Conservation (phyloP, 30 jellyfish, hydroid and myxozoan species). For the Rhopilema esculentum region DNA sequence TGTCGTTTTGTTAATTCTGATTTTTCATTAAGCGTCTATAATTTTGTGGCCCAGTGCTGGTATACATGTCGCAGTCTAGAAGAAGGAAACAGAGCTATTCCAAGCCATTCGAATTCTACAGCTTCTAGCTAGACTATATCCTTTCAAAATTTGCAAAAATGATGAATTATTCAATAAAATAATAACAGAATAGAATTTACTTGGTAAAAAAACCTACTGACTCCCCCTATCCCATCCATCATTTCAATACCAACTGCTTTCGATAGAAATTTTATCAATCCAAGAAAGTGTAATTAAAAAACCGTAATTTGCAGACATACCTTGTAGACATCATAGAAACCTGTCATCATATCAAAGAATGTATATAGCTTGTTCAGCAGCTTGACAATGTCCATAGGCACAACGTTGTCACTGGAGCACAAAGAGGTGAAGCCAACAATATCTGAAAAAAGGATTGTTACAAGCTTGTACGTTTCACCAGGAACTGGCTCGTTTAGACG, state of each 20-base stretch:
- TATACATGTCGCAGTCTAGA: too few relatives aligned
- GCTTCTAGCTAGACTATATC: too few relatives aligned
- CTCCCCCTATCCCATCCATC: too few relatives aligned
- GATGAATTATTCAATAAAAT: too few relatives aligned
- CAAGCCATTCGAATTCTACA: too few relatives aligned
- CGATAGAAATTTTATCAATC: background rate
- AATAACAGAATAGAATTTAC: too few relatives aligned
- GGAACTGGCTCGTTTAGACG: slow-evolving; percentile 88
- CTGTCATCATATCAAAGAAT: slow-evolving; percentile 79
- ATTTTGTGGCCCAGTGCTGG: too few relatives aligned
- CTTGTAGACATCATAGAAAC: slow-evolving; percentile 80
- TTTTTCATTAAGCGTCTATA: too few relatives aligned
- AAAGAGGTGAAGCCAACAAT: slow-evolving; percentile 92
- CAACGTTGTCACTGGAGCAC: slow-evolving; percentile 82
- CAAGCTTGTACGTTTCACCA: slow-evolving; percentile 77
- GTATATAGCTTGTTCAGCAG: slow-evolving; percentile 84
- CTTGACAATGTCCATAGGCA: slow-evolving; percentile 90
- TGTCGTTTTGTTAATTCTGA: too few relatives aligned
- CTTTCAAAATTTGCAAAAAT: too few relatives aligned
- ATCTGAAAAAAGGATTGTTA: slow-evolving; percentile 81
- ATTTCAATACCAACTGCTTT: background rate
- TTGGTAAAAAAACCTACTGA: too few relatives aligned
- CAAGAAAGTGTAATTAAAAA: background rate
- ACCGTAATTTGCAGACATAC: slow-evolving; percentile 24
- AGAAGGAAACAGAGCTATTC: too few relatives aligned